These are phyloP conservation scores for Varanus komodoensis DNA, from an alignment of 2,113 vertebrate genomes.

Conservation along the genomic window DNA sequence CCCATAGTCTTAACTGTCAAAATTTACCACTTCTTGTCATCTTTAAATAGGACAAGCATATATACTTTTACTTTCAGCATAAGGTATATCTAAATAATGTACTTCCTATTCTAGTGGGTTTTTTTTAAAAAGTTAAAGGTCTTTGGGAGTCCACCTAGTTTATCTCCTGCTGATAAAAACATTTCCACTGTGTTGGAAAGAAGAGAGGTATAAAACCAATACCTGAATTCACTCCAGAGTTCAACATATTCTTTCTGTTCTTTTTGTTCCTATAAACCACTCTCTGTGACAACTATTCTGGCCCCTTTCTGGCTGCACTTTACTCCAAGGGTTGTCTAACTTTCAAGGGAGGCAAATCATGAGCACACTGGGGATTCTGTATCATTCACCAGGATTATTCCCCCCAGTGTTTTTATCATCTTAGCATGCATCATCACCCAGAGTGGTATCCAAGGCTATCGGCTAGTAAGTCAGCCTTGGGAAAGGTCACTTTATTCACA, in stretches of 20 bases:
- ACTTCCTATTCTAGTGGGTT: slow-evolving; percentile 83
- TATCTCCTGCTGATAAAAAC: slow-evolving; percentile 77
- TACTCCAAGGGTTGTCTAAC: slow-evolving; percentile 52
- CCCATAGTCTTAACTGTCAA: slow-evolving; percentile 75
- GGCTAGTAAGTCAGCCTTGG: slow-evolving; percentile 75
- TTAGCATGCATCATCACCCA: slow-evolving; percentile 63
- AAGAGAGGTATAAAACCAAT: slow-evolving; percentile 73
- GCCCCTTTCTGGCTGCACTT: slow-evolving; percentile 54
- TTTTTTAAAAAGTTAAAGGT: slow-evolving; percentile 83
- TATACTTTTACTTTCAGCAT: slow-evolving; percentile 82
- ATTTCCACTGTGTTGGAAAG: slow-evolving; percentile 75
- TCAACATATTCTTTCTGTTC: slow-evolving; percentile 68
- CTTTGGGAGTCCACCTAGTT: slow-evolving; percentile 84
- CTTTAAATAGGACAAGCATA: slow-evolving; percentile 85
- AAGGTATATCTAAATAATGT: slow-evolving; percentile 87
- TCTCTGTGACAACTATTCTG: slow-evolving; percentile 62
- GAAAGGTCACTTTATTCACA: slow-evolving; percentile 85
- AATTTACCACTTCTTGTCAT: slow-evolving; percentile 75
- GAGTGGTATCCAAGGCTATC: slow-evolving; percentile 75
- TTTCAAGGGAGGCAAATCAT: slow-evolving; percentile 74
- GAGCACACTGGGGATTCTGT: slow-evolving; percentile 65
- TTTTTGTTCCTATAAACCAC: slow-evolving; percentile 57
- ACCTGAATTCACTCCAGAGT: slow-evolving; percentile 69
- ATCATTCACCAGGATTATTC: slow-evolving; percentile 64
- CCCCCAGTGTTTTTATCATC: slow-evolving; percentile 55